These are phyloP conservation scores for Rosalia funebris DNA, from an alignment of 2,888 invertebrate genomes.

Conservation along the genomic window DNA sequence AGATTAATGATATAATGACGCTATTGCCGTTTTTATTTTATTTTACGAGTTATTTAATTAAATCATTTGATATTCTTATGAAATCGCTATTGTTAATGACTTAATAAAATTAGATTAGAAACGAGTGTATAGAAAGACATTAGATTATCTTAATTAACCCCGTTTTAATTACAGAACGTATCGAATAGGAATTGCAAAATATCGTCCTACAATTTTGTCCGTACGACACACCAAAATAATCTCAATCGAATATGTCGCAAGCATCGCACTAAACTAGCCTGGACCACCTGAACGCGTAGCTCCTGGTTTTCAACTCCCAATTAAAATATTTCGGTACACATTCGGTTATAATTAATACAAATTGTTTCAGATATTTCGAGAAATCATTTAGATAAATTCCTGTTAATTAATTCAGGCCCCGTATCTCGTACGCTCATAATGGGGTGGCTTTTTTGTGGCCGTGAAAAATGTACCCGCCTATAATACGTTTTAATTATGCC, in stretches of 20 bases:
- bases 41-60: too few species aligned
- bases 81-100: too few species aligned
- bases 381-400: conserved; percentile 47
- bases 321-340: conserved; percentile 57
- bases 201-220: neutral
- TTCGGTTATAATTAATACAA: conserved; percentile 58
- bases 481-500: conserved; percentile 22
- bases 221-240: neutral
- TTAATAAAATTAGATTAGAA: too few species aligned
- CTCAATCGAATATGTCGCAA: conserved; percentile 39
- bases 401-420: conserved; percentile 22
- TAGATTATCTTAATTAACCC: too few species aligned
- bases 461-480: conserved; percentile 15
- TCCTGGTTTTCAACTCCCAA: conserved; percentile 49
- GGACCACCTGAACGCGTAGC: conserved; percentile 49
- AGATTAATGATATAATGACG: too few species aligned
- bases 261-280: conserved; percentile 42
- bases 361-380: conserved; percentile 53
- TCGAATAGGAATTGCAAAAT: neutral
- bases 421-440: conserved; percentile 9
- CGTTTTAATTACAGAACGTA: neutral
- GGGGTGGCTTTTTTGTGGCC: conserved; percentile 1
- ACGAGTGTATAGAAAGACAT: too few species aligned
- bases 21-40: too few species aligned
- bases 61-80: too few species aligned